Evolutionary conservation across 2,113 vertebrate genomes (phyloP).

Genomic region (Rousettus leschenaultii): DNA sequence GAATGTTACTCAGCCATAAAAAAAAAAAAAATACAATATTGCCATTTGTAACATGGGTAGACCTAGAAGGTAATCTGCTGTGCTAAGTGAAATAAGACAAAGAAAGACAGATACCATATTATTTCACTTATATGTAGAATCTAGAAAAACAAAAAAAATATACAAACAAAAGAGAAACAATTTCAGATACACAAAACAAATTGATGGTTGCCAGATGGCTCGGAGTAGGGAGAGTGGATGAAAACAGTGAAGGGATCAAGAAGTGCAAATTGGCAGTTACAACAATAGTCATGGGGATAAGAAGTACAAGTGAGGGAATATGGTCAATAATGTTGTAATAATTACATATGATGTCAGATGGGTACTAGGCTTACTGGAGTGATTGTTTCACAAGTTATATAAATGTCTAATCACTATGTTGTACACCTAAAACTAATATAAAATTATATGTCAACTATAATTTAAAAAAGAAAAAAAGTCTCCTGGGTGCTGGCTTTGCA

Average conservation of each 20-base stretch:
- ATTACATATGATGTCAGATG: background rate
- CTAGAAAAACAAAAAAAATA: background rate
- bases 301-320: background rate
- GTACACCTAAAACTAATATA: background rate
- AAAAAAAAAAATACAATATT: background rate
- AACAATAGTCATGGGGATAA: background rate
- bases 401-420: background rate
- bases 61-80: background rate
- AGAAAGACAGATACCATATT: background rate
- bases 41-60: background rate
- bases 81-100: background rate
- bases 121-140: background rate
- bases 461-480: background rate
- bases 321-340: background rate
- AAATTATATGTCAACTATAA: background rate
- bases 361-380: background rate
- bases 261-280: background rate
- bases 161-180: background rate
- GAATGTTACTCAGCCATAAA: background rate
- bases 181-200: background rate
- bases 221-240: background rate
- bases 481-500: background rate
- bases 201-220: background rate
- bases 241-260: background rate
- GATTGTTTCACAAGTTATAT: background rate